Conservation (phyloP, 2,888 invertebrate genomes). For the Morpho achilles region DNA sequence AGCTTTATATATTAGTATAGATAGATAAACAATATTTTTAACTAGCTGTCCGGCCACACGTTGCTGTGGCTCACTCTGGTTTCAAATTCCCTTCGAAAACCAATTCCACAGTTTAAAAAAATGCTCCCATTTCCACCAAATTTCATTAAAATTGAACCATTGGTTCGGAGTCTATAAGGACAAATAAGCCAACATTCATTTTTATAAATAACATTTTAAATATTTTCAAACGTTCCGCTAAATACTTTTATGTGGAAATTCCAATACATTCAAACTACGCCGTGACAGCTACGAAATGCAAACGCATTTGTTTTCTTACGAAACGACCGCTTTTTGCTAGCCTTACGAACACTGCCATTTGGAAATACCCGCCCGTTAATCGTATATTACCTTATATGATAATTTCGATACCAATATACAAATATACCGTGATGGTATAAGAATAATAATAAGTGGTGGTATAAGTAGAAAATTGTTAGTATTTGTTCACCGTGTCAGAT, state of each 20-base stretch:
- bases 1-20: no score
- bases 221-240: neutral
- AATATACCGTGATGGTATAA: no score
- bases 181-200: no score
- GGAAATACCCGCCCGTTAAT: conserved; percentile 13
- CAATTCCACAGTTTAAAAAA: neutral
- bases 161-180: neutral
- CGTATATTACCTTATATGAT: conserved; percentile 12
- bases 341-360: conserved; percentile 8
- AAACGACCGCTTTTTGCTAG: conserved; percentile 9
- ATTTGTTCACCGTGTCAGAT: no score
- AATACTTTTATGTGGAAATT: conserved; percentile 1
- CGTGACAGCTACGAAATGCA: conserved; percentile 5
- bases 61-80: no score
- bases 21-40: no score
- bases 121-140: no score
- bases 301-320: conserved; percentile 14
- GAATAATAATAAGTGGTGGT: no score
- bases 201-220: neutral
- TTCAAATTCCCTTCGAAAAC: neutral
- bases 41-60: no score
- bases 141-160: neutral
- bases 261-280: neutral
- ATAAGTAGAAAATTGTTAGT: no score
- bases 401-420: conserved; percentile 5